Evolutionary conservation across 2,797 vertebrate species (phyloP), one percentile per base, ranked within the genome.

Genomic region (Dendrocincla fuliginosa): DNA sequence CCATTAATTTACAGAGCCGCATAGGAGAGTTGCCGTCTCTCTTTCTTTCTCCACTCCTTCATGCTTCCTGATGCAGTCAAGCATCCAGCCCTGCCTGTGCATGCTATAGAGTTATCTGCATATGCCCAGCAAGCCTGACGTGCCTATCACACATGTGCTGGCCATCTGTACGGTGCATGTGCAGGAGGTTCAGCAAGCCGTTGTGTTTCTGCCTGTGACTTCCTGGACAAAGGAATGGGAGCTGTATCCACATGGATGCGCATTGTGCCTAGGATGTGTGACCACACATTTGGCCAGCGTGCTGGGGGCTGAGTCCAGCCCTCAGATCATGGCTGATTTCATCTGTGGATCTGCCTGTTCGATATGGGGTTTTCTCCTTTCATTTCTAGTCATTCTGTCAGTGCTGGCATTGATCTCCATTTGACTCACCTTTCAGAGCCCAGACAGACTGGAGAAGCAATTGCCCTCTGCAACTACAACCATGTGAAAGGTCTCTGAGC

Each of bases 401-500:
- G 70, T 81, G 93, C 50, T 81, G 87, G 47, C 30, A 12, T 44
- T 89, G 79, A 77, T 91, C 47, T 44, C 78, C 42, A 16, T 88
- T 76, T 84, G 75, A 75, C 53, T 79, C 30, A 63, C 78, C 67
- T 91, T 95, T 87, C 91, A 96, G 87, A 96, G 86, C 57, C 37
- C 77, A 91, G 87, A 57, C 79, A 89, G 77, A 53, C n/a, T 30
- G 70, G 68, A 57, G 71, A 96, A 96, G 90, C 2, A 30, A 83
- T 93, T 94, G 77, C 95, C 79, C 93, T 91, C 87, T 93, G 71
- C 84, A 95, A 75, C 92, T 87, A 73, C 95, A 91, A 74, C 87
- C 67, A 87, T 83, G 91, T 79, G 93, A 93, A 95, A 96, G 84
- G 84, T 94, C 94, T 96, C 74, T 9, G 39, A 87, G 84, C 77